Evolutionary conservation across 2,797 vertebrate species (phyloP), one percentile per base, ranked within the genome.

Genomic region (Mycteria americana): DNA sequence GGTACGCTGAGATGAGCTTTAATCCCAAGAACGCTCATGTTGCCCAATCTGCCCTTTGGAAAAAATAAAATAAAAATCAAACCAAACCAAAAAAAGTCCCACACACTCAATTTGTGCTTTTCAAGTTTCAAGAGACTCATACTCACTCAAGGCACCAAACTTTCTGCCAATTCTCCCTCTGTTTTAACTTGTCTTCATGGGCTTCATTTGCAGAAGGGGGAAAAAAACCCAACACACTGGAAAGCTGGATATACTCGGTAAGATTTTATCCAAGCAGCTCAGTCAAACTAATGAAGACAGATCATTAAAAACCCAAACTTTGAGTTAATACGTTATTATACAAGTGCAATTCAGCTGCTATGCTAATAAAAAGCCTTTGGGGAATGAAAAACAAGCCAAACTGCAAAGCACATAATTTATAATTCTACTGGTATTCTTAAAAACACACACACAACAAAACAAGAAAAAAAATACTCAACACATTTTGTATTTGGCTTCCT

Each of bases 401-500:
- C 95, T 95, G 93, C 93, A 95, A 95, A 92, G 80, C 68, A 92
- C 85, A 64, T 93, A 69, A 96, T 96, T 96, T 97, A 93, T 92
- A 95, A 96, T 97, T 96, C 96, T 88, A 62, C 73, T 93, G 93
- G 90, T 85, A 92, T 95, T 97, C 92, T 95, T 97, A 92, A 96
- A 94, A 92, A 93, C 86, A 96, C 93, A 95, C 95, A 95, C 95
- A 88, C 85, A 95, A 89, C 85, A 95, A 95, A 94, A 92, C 91
- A 92, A 94, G 89, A 86, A 73, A 89, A 54, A 93, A 96, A 91
- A 69, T 13, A 73, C 72, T 75, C 88, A 86, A 95, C 96, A 89
- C 94, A 92, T 89, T 95, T 74, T 72, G 85, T 95, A 48, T 94
- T 74, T 79, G 96, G 94, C 46, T 57, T 96, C 89, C 96, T 84